Conservation (phyloP, 1,140 invertebrate species). For the Eufriesea mexicana region DNA sequence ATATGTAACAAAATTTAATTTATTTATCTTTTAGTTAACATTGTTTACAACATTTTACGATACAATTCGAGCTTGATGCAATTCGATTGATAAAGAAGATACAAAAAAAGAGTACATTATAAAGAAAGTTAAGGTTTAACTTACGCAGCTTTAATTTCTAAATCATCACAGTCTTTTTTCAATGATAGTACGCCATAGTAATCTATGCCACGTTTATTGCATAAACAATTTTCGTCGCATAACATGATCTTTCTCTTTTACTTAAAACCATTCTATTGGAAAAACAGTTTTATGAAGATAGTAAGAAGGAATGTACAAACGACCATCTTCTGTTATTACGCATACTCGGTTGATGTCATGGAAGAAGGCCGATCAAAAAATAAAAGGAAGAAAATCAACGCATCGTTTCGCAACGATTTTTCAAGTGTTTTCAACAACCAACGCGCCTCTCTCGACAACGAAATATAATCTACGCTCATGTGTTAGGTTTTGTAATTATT, state of each 20-base stretch:
- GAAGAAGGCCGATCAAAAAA: not conserved
- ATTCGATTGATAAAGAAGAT: not conserved
- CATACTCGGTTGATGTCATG: slow-evolving; percentile 10
- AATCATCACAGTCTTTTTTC: slow-evolving; percentile 84
- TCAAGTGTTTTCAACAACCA: slow-evolving; percentile 66
- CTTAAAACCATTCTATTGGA: not conserved
- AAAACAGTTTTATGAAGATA: not conserved
- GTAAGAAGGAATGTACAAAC: not conserved
- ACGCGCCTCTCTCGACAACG: slow-evolving; percentile 46
- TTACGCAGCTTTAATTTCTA: slow-evolving; percentile 90
- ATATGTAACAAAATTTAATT: not conserved
- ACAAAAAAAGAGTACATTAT: not conserved
- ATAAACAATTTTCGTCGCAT: slow-evolving; percentile 3
- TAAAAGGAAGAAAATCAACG: slow-evolving; percentile 36
- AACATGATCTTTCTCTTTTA: not conserved
- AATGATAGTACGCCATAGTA: slow-evolving; percentile 91
- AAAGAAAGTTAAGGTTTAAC: slow-evolving; percentile 45
- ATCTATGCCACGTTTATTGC: slow-evolving; percentile 84
- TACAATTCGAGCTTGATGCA: not conserved
- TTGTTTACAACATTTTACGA: not conserved
- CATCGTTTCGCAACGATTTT: slow-evolving; percentile 53
- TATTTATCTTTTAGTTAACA: not conserved
- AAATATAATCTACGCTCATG: slow-evolving; percentile 40
- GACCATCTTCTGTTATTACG: slow-evolving; percentile 26
- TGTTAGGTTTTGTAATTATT: slow-evolving; percentile 57